These are phyloP conservation scores for Microctonus hyperodae DNA, from an alignment of 2,888 invertebrate species.

Conservation along the genomic window DNA sequence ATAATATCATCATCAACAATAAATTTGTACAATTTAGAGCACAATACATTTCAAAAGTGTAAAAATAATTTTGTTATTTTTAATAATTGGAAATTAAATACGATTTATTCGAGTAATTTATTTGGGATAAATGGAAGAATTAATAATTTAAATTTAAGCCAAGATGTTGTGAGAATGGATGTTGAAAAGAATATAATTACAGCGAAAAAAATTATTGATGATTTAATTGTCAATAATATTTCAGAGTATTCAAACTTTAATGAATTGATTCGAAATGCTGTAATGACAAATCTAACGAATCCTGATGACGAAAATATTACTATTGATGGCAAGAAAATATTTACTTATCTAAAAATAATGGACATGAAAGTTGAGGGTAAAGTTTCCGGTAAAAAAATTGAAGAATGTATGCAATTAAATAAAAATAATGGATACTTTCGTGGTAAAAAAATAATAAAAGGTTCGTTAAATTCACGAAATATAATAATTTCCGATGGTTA, in stretches of 20 bases:
- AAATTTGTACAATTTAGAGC: conserved; percentile 61
- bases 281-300: conserved; percentile 52
- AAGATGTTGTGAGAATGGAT: conserved; percentile 65
- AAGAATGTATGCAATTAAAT: conserved; percentile 58
- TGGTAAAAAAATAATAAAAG: conserved; percentile 56
- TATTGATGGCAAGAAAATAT: conserved; percentile 64
- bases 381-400: conserved; percentile 51
- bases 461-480: conserved; percentile 38
- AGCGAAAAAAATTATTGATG: conserved; percentile 61
- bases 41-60: conserved; percentile 66
- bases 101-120: conserved; percentile 45
- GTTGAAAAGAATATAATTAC: conserved; percentile 60
- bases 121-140: conserved; percentile 53
- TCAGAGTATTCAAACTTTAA: conserved; percentile 62
- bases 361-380: conserved; percentile 57
- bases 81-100: conserved; percentile 62
- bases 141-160: conserved; percentile 65
- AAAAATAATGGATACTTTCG: conserved; percentile 57
- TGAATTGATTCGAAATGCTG: conserved; percentile 63
- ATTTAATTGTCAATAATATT: conserved; percentile 60
- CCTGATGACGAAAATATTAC: conserved; percentile 49
- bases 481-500: conserved; percentile 42
- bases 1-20: conserved; percentile 35
- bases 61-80: conserved; percentile 63
- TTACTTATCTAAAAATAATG: conserved; percentile 61